phyloP scores from a whole-genome alignment of 2,113 vertebrate genomes.

The Talpa occidentalis region DNA sequence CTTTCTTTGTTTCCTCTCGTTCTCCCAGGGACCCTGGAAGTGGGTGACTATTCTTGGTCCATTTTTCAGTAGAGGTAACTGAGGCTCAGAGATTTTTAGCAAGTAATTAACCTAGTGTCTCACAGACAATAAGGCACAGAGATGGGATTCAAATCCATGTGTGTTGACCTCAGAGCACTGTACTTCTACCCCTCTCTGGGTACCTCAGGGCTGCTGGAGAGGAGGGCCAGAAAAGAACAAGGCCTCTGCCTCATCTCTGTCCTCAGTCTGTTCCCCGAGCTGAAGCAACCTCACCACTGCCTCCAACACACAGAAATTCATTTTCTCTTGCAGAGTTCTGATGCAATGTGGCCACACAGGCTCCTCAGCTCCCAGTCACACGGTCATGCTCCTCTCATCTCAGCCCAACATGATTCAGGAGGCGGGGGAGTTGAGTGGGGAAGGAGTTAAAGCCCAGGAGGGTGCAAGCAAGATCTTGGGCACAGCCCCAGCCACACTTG shows the following conservation, averaged over 20 bases:
- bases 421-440: not conserved
- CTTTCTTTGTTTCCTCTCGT: not conserved
- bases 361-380: not conserved
- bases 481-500: not conserved
- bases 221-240: rapidly evolving
- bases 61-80: not conserved
- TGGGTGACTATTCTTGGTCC: no score
- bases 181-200: no score
- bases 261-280: not conserved
- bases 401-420: not conserved
- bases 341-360: not conserved
- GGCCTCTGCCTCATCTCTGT: not conserved
- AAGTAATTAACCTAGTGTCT: not conserved
- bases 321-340: not conserved
- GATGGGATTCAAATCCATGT: not conserved
- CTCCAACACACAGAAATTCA: not conserved
- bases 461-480: not conserved
- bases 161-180: not conserved
- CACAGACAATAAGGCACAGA: not conserved
- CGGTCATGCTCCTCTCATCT: not conserved
- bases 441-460: not conserved
- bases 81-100: not conserved
- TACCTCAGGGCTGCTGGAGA: not conserved
- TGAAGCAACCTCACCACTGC: not conserved
- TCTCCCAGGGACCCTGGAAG: rapidly evolving